Evolutionary conservation across 2,888 invertebrate genomes (phyloP).

Genomic region (Caenorhabditis sp.): DNA sequence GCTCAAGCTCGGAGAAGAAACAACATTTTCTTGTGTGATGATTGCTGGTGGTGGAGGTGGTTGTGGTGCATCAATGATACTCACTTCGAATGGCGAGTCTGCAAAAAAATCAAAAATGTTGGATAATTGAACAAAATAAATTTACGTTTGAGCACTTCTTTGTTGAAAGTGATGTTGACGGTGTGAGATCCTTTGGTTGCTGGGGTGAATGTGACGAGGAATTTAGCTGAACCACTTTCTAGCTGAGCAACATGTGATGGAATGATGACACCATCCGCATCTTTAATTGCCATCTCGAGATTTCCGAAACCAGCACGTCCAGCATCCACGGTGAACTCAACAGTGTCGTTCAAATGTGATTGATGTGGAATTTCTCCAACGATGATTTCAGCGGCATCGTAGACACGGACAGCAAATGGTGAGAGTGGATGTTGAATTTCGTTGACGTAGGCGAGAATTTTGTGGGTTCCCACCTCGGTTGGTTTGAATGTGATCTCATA

Average conservation of each 20-base stretch:
- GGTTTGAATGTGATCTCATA: constrained; percentile 79
- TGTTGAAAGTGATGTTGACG: constrained; percentile 96
- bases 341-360: constrained; percentile 81
- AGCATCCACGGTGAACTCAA: constrained; percentile 81
- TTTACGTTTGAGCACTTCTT: constrained; percentile 76
- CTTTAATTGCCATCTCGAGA: constrained; percentile 91
- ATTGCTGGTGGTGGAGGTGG: constrained; percentile 31
- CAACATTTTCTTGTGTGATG: constrained; percentile 14
- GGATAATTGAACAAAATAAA: background rate
- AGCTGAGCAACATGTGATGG: constrained; percentile 70
- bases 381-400: constrained; percentile 84
- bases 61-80: constrained; percentile 74
- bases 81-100: constrained; percentile 81
- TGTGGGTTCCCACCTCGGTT: constrained; percentile 80
- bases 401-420: constrained; percentile 68
- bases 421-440: constrained; percentile 65
- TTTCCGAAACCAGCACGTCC: constrained; percentile 92
- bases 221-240: constrained; percentile 73
- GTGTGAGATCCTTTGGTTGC: constrained; percentile 91
- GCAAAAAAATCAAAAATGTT: constrained; percentile 44
- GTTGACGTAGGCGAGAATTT: constrained; percentile 63
- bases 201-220: constrained; percentile 94
- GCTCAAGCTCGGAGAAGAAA: constrained; percentile 44
- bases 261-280: constrained; percentile 83
- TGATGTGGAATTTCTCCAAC: constrained; percentile 89